phyloP scores from a whole-genome alignment of 37 sponge, comb jelly and placozoan species.

The Ianthella basta region DNA sequence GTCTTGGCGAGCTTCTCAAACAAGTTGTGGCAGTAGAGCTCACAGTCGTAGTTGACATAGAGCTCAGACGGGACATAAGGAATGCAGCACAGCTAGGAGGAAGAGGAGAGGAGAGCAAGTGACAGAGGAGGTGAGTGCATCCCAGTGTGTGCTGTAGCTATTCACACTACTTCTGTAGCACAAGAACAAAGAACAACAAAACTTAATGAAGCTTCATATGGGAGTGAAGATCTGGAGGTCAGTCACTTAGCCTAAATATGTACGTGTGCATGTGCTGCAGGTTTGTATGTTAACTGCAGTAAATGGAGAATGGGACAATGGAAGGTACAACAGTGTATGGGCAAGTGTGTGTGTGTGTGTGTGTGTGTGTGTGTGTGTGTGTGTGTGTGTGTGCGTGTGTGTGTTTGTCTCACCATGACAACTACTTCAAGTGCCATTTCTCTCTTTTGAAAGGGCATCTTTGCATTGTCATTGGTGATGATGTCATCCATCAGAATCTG shows the following conservation, averaged over 20 bases:
- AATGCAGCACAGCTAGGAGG: slow-evolving; percentile 67
- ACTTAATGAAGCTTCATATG: too few species aligned
- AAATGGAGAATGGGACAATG: too few species aligned
- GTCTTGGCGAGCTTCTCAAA: slow-evolving; percentile 83
- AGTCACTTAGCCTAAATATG: background rate
- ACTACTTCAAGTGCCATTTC: slow-evolving; percentile 82
- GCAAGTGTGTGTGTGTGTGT: background rate
- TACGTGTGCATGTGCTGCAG: background rate
- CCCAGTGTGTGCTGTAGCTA: background rate
- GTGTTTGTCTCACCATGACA: slow-evolving; percentile 61
- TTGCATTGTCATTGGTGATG: slow-evolving; percentile 32
- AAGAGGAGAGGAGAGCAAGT: too few species aligned
- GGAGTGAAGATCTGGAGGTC: background rate
- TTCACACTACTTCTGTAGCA: too few species aligned
- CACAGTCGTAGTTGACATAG: slow-evolving; percentile 94
- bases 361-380: background rate
- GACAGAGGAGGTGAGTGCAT: background rate
- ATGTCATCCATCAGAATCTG: slow-evolving; percentile 52
- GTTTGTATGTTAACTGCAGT: too few species aligned
- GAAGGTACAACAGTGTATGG: too few species aligned
- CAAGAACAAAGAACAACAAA: too few species aligned
- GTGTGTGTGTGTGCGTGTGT: background rate
- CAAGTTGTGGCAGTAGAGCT: slow-evolving; percentile 80
- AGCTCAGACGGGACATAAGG: slow-evolving; percentile 83
- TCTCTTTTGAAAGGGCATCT: slow-evolving; percentile 44